Base-by-base conservation (phyloP, 2,797 vertebrate genomes). In the Epinephelus malabaricus region DNA sequence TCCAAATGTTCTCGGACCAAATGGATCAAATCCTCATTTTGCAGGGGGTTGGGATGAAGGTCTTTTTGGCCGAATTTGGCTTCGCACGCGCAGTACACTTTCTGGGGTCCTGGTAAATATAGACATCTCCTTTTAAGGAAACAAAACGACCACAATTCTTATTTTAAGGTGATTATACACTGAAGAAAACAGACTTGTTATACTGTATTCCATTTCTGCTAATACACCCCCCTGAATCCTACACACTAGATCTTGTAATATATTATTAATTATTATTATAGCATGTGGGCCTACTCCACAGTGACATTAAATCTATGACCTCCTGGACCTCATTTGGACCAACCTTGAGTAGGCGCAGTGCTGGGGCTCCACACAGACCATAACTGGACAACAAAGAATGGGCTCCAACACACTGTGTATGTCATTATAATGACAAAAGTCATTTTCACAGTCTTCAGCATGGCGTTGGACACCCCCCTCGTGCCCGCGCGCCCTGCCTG, bases 371-470 rank as follows among this genome's bases (percentile, higher is more conserved):
- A 98, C 30, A 96, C 97, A 0, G 97, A 96, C 97, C 97, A 98
- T 88, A 98, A 89, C 91, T 98, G 97, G 76, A 97, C 90, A 30
- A 95, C 95, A 89, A 97, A 98, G 80, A 98, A 98, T 0, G 97
- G 97, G 0, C 96, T 96, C 97, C 97, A 98, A 90, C 97, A 97
- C 81, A 95, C 58, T 0, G 96, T 68, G 1, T 97, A 97, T 27
- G 95, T 91, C 86, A 97, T 87, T 76, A 97, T 97, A 2, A 98
- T 97, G 50, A 97, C 93, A 2, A 97, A 96, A 1, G 97, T 98
- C 97, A 98, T 97, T 88, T 96, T 97, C 78, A 97, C 95, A 0
- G 97, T 98, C 73, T 97, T 96, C 74, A 97, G 93, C 95, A 96
- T 97, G 49, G 97, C 96, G 0, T 94, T 94, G 8, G 97, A 97